phyloP scores from a whole-genome alignment of 1,140 invertebrate genomes.

The Chymomyza costata region DNA sequence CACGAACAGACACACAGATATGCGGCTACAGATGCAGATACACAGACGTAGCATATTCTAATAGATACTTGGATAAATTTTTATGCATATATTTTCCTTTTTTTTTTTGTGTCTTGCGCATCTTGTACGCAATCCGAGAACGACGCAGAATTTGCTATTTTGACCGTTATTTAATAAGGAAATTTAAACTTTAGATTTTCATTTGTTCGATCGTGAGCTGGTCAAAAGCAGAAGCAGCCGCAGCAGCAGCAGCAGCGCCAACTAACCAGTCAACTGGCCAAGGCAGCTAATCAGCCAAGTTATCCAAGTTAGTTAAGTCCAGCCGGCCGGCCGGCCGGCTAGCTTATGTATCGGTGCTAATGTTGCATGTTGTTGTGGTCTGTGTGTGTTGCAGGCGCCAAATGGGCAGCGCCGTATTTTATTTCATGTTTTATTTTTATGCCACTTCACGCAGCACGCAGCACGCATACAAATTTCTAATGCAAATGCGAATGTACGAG shows the following conservation, averaged over 20 bases:
- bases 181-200: slow-evolving; percentile 48
- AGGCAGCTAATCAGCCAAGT: no score
- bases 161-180: slow-evolving; percentile 70
- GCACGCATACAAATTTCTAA: slow-evolving; percentile 58
- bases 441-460: slow-evolving; percentile 8
- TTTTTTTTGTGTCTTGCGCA: no score
- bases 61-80: no score
- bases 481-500: slow-evolving; percentile 1
- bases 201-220: slow-evolving; percentile 36
- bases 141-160: slow-evolving; percentile 27
- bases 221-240: no score
- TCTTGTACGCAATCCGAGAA: no score
- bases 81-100: no score
- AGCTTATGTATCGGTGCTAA: slow-evolving; percentile 5
- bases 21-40: no score
- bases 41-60: no score
- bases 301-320: neutral
- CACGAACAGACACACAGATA: no score
- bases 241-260: no score
- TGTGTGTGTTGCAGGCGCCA: slow-evolving; percentile 50
- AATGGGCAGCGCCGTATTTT: slow-evolving; percentile 50
- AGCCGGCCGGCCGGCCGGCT: slow-evolving; percentile 12
- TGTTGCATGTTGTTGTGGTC: slow-evolving; percentile 12
- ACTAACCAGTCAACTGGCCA: no score
- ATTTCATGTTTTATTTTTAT: slow-evolving; percentile 29